These are phyloP conservation scores for Aphodius sticticus DNA, from an alignment of 2,888 invertebrate genomes.

Conservation along the genomic window DNA sequence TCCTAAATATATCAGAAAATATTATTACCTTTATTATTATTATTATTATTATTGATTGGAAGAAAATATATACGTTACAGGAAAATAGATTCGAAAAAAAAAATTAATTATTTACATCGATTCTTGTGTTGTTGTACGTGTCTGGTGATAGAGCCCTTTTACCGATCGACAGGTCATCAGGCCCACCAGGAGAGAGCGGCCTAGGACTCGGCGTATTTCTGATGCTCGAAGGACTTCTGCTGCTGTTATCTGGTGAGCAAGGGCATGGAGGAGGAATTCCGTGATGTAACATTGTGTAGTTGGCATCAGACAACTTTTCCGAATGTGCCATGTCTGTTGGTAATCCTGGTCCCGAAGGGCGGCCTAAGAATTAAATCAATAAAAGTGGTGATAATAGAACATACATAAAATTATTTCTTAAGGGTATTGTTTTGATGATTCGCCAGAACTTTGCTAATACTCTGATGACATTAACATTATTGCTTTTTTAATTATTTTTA, in stretches of 20 bases:
- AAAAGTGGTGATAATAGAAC: neutral
- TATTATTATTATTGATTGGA: neutral
- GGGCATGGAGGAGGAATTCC: slow-evolving; percentile 52
- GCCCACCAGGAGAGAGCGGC: slow-evolving; percentile 55
- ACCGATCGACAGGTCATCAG: slow-evolving; percentile 55
- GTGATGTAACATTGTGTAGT: slow-evolving; percentile 49
- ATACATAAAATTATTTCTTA: no score
- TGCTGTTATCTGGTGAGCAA: slow-evolving; percentile 54
- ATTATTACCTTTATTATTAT: neutral
- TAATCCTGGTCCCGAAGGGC: slow-evolving; percentile 36
- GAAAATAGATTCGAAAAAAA: neutral
- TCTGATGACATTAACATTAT: no score
- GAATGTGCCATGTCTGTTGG: slow-evolving; percentile 38
- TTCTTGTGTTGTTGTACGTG: slow-evolving; percentile 37
- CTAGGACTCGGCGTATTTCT: slow-evolving; percentile 51
- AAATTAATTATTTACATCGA: slow-evolving; percentile 42
- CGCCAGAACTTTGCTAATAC: no score
- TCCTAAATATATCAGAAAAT: slow-evolving; percentile 4
- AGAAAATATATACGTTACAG: neutral
- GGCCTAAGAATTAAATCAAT: slow-evolving; percentile 27
- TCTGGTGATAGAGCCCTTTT: slow-evolving; percentile 42
- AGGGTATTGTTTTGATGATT: no score
- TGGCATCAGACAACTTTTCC: slow-evolving; percentile 44
- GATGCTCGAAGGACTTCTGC: slow-evolving; percentile 50
- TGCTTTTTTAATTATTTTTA: no score